These are phyloP conservation scores for Catharus minimus DNA, from an alignment of 2,113 vertebrate species.

Conservation along the genomic window DNA sequence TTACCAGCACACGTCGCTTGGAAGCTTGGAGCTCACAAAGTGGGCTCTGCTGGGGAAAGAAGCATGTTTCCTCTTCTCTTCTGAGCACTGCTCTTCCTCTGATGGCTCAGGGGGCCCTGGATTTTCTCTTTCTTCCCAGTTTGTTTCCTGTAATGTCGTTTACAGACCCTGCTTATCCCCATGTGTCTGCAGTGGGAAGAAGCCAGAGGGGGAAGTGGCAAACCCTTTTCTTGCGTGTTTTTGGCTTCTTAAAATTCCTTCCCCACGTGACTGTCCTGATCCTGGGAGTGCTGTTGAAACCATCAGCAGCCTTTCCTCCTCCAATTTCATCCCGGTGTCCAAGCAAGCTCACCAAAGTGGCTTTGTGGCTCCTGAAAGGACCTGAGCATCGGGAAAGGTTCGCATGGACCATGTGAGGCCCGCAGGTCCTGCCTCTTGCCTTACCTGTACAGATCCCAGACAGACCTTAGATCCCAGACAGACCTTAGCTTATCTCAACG, in stretches of 20 bases:
- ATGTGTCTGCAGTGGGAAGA: neutral
- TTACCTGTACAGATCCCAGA: constrained; percentile 74
- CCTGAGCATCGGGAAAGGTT: constrained; percentile 33
- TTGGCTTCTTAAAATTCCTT: neutral
- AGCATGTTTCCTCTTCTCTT: neutral
- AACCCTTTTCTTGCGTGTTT: neutral
- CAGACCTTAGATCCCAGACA: constrained; percentile 50
- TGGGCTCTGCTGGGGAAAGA: neutral
- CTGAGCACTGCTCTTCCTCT: neutral
- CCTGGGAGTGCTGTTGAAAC: neutral
- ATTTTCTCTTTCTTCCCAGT: neutral
- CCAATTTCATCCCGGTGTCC: neutral
- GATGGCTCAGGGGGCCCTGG: neutral
- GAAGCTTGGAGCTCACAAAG: neutral
- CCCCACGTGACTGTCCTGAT: neutral
- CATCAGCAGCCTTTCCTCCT: neutral
- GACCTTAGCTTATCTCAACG: constrained; percentile 65
- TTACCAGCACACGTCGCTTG: accelerated
- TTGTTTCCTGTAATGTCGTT: neutral
- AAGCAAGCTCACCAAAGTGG: constrained; percentile 32
- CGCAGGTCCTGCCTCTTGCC: constrained; percentile 78
- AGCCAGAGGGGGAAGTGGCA: neutral
- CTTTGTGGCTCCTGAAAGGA: constrained; percentile 59
- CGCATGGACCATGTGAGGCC: constrained; percentile 36
- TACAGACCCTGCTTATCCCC: neutral